A percentile compares a stretch with the other conserved stretches of the same genome.
Evolutionary conservation across 2,888 invertebrate species (phyloP).

Genomic region (Thymelicus acteon): DNA sequence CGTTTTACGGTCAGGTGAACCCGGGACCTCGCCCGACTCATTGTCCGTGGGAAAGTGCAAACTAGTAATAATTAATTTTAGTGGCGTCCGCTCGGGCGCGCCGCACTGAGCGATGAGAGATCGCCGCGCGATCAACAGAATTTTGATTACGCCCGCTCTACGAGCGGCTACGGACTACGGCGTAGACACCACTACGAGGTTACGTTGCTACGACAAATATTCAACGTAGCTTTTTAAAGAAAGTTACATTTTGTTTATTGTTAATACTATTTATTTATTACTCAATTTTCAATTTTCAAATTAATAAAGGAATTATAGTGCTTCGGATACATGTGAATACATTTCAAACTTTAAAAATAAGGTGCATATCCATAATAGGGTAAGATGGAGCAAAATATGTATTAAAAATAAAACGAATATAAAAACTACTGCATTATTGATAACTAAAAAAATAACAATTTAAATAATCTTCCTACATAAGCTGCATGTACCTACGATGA

Average conservation of each 20-base stretch:
- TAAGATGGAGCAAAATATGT: no score
- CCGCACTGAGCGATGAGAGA: conserved; percentile 21
- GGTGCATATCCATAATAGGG: no score
- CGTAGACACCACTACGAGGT: not conserved
- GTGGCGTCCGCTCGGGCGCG: conserved; percentile 22
- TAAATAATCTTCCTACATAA: not conserved
- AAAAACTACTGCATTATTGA: no score
- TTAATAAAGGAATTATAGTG: no score
- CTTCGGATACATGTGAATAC: no score
- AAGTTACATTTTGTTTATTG: not conserved
- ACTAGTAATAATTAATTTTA: conserved; percentile 38
- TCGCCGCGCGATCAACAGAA: conserved; percentile 32
- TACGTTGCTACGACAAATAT: not conserved
- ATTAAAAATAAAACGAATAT: no score
- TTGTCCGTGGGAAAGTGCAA: conserved; percentile 33
- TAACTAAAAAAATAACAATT: not conserved
- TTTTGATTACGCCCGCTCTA: conserved; percentile 33
- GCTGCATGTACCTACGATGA: not conserved
- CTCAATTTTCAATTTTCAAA: no score
- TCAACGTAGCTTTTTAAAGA: not conserved
- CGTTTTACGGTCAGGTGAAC: conserved; percentile 21
- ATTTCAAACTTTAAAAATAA: no score
- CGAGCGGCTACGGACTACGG: conserved; percentile 12
- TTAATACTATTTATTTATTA: no score
- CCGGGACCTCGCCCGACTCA: conserved; percentile 10